These are phyloP conservation scores for Amphiura filiformis DNA, from an alignment of 35 echinoderm and acorn worm species.

Conservation along the genomic window DNA sequence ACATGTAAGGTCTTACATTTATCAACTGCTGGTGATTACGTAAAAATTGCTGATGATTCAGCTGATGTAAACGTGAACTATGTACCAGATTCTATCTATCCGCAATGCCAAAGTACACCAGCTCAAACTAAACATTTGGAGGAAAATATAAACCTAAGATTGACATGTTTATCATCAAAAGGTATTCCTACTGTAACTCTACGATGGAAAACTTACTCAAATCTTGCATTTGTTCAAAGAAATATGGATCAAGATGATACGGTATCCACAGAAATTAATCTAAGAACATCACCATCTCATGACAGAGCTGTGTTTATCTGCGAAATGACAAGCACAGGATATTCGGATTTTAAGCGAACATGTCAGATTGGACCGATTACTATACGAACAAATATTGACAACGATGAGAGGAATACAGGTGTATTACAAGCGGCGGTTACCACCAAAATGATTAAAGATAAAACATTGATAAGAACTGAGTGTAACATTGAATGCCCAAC, in stretches of 20 bases:
- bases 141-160: background rate
- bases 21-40: background rate
- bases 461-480: background rate
- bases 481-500: no score
- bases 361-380: background rate
- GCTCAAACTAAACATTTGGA: background rate
- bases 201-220: background rate
- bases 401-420: background rate
- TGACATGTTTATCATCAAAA: background rate
- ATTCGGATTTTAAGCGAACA: no score
- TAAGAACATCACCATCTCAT: no score
- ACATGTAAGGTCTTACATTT: background rate
- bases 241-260: background rate
- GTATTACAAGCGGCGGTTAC: background rate
- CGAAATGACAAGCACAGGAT: no score
- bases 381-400: background rate
- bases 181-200: background rate
- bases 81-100: background rate
- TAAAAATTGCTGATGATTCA: background rate
- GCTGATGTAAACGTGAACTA: background rate
- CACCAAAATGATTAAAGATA: background rate
- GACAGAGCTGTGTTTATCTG: no score
- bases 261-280: no score
- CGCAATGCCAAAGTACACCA: background rate
- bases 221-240: background rate